Conservation (phyloP, 2,113 vertebrate genomes). For the Anthoscopus minutus region DNA sequence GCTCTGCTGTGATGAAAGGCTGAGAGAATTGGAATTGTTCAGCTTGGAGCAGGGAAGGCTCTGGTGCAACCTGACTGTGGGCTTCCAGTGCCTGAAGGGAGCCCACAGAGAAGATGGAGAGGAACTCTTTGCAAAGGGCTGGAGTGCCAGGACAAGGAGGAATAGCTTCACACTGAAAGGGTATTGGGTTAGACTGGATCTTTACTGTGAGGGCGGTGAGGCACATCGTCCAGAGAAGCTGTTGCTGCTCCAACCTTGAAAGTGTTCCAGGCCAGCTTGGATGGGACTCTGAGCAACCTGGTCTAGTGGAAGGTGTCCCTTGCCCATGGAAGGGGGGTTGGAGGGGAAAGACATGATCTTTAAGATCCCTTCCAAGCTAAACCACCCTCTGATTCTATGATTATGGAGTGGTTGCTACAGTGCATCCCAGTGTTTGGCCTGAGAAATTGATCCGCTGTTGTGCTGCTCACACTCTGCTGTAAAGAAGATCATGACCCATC, state of each 20-base stretch:
- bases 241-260: background rate
- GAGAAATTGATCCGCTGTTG: background rate
- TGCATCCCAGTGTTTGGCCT: background rate
- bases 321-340: background rate
- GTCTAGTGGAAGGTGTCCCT: fast-evolving
- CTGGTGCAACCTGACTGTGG: fast-evolving
- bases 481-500: background rate
- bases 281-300: background rate
- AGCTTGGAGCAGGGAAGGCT: background rate
- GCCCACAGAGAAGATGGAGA: background rate
- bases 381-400: background rate
- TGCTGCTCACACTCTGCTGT: background rate
- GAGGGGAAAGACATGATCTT: fast-evolving
- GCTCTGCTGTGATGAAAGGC: background rate
- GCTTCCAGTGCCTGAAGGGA: background rate
- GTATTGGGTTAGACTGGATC: background rate
- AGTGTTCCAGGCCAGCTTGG: background rate
- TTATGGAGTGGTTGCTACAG: background rate
- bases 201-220: background rate
- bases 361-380: background rate
- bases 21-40: background rate
- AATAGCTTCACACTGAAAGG: background rate
- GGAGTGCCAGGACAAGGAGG: background rate
- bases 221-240: fast-evolving
- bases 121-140: fast-evolving